Evolutionary conservation across 2,113 vertebrate species (phyloP).

Genomic region (Rutilus rutilus): DNA sequence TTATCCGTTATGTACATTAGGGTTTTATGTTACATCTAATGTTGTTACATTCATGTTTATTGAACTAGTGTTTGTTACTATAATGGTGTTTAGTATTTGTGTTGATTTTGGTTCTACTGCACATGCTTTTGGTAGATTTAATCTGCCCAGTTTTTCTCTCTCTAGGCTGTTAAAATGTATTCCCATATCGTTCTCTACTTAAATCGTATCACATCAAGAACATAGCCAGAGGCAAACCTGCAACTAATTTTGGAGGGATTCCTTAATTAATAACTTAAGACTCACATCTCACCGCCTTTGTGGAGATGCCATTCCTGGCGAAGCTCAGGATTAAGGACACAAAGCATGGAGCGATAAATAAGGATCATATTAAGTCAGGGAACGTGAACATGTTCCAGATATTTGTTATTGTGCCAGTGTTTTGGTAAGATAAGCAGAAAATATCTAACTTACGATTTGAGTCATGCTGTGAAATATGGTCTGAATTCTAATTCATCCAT

Average conservation of each 20-base stretch:
- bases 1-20: too few relatives aligned
- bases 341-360: slow-evolving; percentile 18
- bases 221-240: slow-evolving; percentile 30
- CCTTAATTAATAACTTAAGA: slow-evolving; percentile 42
- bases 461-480: not conserved
- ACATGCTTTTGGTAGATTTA: not conserved
- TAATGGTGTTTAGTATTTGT: too few relatives aligned
- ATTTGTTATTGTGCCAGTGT: slow-evolving; percentile 18
- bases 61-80: too few relatives aligned
- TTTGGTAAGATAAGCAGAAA: slow-evolving; percentile 32
- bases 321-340: not conserved
- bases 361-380: slow-evolving; percentile 17
- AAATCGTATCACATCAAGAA: not conserved
- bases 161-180: not conserved
- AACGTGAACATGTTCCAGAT: slow-evolving; percentile 12
- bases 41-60: too few relatives aligned
- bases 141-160: not conserved
- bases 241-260: slow-evolving; percentile 37
- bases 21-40: too few relatives aligned
- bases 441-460: slow-evolving; percentile 1
- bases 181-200: not conserved
- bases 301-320: not conserved
- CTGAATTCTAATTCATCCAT: slow-evolving; percentile 2
- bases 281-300: not conserved
- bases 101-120: not conserved